Evolutionary conservation across 2,888 invertebrate species (phyloP).

Genomic region (Plemyria rubiginata): DNA sequence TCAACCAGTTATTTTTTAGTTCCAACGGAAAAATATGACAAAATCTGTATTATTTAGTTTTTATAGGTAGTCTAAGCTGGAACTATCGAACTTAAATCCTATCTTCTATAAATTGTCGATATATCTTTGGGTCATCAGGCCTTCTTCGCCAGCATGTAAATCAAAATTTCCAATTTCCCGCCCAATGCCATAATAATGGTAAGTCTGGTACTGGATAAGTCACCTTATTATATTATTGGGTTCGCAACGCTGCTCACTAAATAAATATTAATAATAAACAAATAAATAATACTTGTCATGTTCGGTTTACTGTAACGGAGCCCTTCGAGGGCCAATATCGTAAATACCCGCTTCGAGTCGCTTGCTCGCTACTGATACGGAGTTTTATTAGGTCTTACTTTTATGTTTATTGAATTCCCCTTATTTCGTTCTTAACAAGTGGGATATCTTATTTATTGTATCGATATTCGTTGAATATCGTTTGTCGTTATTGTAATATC

Average conservation of each 20-base stretch:
- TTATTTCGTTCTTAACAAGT: slow-evolving; percentile 39
- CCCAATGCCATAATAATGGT: no score
- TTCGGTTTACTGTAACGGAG: slow-evolving; percentile 42
- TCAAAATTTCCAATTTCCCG: no score
- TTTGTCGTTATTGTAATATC: slow-evolving; percentile 7
- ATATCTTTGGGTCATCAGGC: no score
- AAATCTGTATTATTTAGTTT: no score
- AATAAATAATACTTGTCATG: slow-evolving; percentile 26
- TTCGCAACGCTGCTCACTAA: slow-evolving; percentile 9
- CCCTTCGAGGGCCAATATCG: slow-evolving; percentile 58
- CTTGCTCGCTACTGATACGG: slow-evolving; percentile 69
- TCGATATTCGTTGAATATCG: slow-evolving; percentile 19
- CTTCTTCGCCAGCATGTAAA: no score
- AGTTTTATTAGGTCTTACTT: slow-evolving; percentile 73
- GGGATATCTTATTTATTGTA: slow-evolving; percentile 28
- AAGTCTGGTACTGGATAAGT: not conserved
- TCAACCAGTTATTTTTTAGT: not conserved
- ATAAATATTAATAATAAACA: slow-evolving; percentile 25
- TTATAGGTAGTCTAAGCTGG: no score
- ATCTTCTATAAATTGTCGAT: no score
- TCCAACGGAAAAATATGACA: no score
- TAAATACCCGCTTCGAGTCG: slow-evolving; percentile 62
- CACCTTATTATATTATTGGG: slow-evolving; percentile 7
- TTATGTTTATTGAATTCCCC: slow-evolving; percentile 68
- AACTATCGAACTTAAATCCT: no score